These are phyloP conservation scores for Graphium colonna DNA, from an alignment of 2,888 invertebrate species.

Conservation along the genomic window DNA sequence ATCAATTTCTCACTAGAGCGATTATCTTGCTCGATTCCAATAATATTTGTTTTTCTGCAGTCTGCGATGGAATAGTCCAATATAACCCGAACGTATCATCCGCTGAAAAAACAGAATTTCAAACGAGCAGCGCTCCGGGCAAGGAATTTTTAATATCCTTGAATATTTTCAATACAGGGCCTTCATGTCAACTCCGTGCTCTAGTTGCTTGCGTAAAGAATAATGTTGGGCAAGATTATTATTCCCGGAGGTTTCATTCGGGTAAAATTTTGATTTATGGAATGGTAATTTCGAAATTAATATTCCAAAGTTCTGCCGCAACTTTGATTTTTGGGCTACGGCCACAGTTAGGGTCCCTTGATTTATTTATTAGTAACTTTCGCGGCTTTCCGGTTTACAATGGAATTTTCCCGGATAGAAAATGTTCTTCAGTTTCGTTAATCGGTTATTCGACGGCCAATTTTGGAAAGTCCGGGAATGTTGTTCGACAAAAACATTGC, in stretches of 20 bases:
- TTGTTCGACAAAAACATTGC: no score
- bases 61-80: conserved; percentile 8
- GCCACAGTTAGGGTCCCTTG: conserved; percentile 27
- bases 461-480: no score
- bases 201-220: conserved; percentile 31
- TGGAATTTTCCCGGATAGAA: conserved; percentile 4
- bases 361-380: conserved; percentile 31
- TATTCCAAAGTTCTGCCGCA: conserved; percentile 32
- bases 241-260: conserved; percentile 20
- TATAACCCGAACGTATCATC: conserved; percentile 20
- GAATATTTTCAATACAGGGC: conserved; percentile 47
- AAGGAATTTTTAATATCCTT: conserved; percentile 61
- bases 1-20: background rate
- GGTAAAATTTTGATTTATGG: conserved; percentile 43
- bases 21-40: conserved; percentile 7
- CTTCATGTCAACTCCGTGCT: conserved; percentile 41
- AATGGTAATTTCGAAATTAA: conserved; percentile 37
- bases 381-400: background rate
- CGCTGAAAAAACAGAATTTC: conserved; percentile 22
- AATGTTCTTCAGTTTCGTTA: background rate
- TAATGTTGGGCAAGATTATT: conserved; percentile 28
- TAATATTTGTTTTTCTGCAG: conserved; percentile 13
- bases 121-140: conserved; percentile 31
- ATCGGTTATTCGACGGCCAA: background rate
- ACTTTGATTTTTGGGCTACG: conserved; percentile 34